Evolutionary conservation across 2,113 vertebrate genomes (phyloP).

Genomic region (Coryphaenoides rupestris): DNA sequence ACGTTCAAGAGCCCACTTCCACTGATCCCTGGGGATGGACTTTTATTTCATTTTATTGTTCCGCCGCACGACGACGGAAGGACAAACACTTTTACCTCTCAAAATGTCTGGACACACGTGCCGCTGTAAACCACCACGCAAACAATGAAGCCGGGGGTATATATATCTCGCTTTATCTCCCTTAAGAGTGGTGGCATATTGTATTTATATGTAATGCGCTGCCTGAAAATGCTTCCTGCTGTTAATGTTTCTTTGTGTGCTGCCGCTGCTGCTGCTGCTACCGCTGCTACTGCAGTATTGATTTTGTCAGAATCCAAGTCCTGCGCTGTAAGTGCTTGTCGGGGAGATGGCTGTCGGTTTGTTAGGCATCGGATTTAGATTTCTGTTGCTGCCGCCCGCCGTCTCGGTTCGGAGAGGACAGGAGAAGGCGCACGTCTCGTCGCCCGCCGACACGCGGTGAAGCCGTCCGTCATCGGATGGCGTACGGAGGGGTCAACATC

Average conservation of each 20-base stretch:
- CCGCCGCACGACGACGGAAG: too few relatives aligned
- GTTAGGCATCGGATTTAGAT: constrained; percentile 25
- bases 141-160: constrained; percentile 52
- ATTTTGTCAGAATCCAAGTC: constrained; percentile 46
- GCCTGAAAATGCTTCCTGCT: constrained; percentile 40
- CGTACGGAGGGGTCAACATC: too few relatives aligned
- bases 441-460: not conserved
- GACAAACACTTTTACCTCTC: too few relatives aligned
- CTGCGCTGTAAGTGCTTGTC: constrained; percentile 24
- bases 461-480: too few relatives aligned
- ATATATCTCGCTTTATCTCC: constrained; percentile 48
- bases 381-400: not conserved
- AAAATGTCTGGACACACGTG: constrained; percentile 6
- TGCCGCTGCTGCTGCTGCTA: too few relatives aligned
- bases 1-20: too few relatives aligned
- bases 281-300: too few relatives aligned
- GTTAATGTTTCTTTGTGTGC: constrained; percentile 32
- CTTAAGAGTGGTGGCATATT: constrained; percentile 46
- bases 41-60: too few relatives aligned
- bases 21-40: too few relatives aligned
- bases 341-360: constrained; percentile 19
- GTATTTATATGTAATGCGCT: constrained; percentile 54
- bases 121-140: constrained; percentile 54
- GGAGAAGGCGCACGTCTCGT: not conserved
- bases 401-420: constrained; percentile 6